Conservation (phyloP, 1,140 invertebrate species). For the Heterodera schachtii region DNA sequence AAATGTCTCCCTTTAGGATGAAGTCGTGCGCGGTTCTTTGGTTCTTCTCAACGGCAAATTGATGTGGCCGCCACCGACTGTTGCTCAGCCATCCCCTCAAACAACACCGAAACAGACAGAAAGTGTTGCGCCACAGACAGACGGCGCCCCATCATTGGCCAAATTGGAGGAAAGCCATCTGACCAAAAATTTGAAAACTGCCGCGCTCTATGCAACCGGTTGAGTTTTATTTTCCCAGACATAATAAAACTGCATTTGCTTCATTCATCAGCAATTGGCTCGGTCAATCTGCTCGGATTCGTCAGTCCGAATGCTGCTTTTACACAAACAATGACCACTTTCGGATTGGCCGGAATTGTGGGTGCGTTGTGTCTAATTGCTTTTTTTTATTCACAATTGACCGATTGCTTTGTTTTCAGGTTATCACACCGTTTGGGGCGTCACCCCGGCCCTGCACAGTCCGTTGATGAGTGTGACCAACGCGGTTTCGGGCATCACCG, state of each 20-base stretch:
- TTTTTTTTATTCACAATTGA: slow-evolving; percentile 22
- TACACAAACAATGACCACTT: slow-evolving; percentile 82
- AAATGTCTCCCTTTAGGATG: slow-evolving; percentile 71
- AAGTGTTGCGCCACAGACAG: slow-evolving; percentile 61
- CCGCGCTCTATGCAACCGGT: slow-evolving; percentile 76
- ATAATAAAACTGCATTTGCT: slow-evolving; percentile 33
- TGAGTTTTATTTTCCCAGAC: slow-evolving; percentile 14
- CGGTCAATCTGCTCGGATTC: slow-evolving; percentile 75
- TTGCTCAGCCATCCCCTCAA: slow-evolving; percentile 67
- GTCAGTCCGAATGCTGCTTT: slow-evolving; percentile 80
- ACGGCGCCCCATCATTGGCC: slow-evolving; percentile 41
- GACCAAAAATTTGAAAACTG: slow-evolving; percentile 72
- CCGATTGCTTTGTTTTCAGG: slow-evolving; percentile 62
- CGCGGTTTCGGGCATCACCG: slow-evolving; percentile 86
- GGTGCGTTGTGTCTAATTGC: slow-evolving; percentile 67
- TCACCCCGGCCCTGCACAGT: slow-evolving; percentile 84
- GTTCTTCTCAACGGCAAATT: slow-evolving; percentile 77
- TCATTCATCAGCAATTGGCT: slow-evolving; percentile 72
- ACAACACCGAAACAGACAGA: slow-evolving; percentile 41
- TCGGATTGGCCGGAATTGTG: slow-evolving; percentile 81
- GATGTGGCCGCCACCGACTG: slow-evolving; percentile 77
- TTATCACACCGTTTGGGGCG: slow-evolving; percentile 89
- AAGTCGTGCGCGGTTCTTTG: slow-evolving; percentile 82
- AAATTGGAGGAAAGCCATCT: slow-evolving; percentile 68
- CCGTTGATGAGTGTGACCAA: slow-evolving; percentile 91